Percentiles rank a stretch among this genome's conserved stretches.
Conservation (phyloP, 35 echinoderm and acorn worm species). For the Heliocidaris erythrogramma region DNA sequence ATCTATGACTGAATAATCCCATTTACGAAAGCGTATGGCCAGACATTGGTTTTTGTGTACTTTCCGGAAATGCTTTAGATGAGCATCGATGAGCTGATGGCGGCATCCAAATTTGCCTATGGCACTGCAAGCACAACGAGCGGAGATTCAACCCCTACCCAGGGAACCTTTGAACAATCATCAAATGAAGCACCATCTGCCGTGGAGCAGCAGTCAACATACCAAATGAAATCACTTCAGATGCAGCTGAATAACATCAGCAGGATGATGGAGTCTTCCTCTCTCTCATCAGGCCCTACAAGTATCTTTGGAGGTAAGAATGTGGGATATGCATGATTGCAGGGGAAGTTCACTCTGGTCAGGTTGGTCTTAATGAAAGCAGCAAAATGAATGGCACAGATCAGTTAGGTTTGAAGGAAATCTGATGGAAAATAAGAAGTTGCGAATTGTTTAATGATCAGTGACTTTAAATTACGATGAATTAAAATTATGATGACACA, state of each 20-base stretch:
- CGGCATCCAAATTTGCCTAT: slow-evolving; percentile 57
- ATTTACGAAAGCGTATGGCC: no score
- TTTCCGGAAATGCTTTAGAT: slow-evolving; percentile 52
- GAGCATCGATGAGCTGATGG: slow-evolving; percentile 85
- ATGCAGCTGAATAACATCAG: slow-evolving; percentile 76
- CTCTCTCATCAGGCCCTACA: slow-evolving; percentile 23
- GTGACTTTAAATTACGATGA: no score
- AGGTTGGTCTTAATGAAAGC: no score
- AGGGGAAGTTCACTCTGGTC: no score
- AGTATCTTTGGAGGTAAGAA: slow-evolving; percentile 59
- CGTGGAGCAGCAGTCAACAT: neutral
- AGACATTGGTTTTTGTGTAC: neutral
- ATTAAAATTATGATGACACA: no score
- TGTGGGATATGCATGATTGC: neutral
- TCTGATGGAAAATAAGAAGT: no score
- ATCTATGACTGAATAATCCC: no score
- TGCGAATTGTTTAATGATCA: no score
- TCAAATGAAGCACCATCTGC: neutral
- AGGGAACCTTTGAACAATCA: slow-evolving; percentile 7
- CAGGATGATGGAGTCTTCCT: slow-evolving; percentile 79
- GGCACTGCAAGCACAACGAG: neutral
- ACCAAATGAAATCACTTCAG: slow-evolving; percentile 57
- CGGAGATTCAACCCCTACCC: neutral
- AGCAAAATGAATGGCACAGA: no score
- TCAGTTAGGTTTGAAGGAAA: no score